Conservation (phyloP, 1,140 invertebrate genomes). For the Theocolax elegans region DNA sequence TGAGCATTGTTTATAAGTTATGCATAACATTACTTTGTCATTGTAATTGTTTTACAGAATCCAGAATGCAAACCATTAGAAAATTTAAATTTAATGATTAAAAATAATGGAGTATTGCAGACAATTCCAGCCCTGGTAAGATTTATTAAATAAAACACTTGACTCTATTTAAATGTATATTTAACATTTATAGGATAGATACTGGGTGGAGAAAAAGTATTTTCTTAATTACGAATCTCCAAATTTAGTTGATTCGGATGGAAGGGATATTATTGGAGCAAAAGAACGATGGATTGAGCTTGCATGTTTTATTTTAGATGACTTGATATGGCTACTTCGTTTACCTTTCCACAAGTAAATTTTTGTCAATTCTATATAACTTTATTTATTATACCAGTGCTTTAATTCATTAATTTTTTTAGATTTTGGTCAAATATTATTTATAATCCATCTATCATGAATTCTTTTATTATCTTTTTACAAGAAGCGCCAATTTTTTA, state of each 20-base stretch:
- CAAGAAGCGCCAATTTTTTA: constrained; percentile 79
- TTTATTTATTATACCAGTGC: neutral
- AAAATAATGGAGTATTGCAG: constrained; percentile 49
- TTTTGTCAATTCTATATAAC: neutral
- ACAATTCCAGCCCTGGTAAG: constrained; percentile 57
- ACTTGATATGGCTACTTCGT: constrained; percentile 70
- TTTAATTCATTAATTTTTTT: constrained; percentile 55
- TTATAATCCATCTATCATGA: constrained; percentile 75
- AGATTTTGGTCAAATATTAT: constrained; percentile 87
- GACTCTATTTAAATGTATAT: constrained; percentile 15
- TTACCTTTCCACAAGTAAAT: constrained; percentile 68
- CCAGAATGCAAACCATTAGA: constrained; percentile 53
- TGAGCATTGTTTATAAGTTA: no score
- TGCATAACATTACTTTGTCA: no score
- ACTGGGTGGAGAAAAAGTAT: constrained; percentile 57
- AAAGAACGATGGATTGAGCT: constrained; percentile 71
- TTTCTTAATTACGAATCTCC: constrained; percentile 62
- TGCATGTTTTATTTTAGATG: constrained; percentile 68
- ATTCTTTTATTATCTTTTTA: constrained; percentile 77
- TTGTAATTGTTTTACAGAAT: constrained; percentile 51
- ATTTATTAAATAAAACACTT: constrained; percentile 31
- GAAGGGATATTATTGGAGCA: constrained; percentile 61
- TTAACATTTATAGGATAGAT: constrained; percentile 53
- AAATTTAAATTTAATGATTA: constrained; percentile 49
- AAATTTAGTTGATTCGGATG: constrained; percentile 51